Evolutionary conservation across 2,888 invertebrate genomes (phyloP), one percentile per base, ranked within the genome.

Genomic region (Lasioglossum malachurum): DNA sequence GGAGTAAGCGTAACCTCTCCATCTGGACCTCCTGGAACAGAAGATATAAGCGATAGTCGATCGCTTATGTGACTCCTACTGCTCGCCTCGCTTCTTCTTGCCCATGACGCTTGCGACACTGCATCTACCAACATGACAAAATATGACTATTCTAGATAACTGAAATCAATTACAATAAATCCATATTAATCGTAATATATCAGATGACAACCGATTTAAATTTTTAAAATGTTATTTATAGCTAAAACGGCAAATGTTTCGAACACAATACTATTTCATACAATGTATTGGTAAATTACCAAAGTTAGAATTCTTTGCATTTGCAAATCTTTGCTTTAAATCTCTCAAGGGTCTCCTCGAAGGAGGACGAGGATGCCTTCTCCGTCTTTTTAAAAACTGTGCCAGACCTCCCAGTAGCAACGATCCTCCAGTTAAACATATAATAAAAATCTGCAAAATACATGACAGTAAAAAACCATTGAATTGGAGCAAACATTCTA

Each of bases 331-430:
- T 82, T 95, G 94, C 82, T 94, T 93, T 19, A 92, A 88, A 64
- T 95, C 94, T 77, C 94, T 91, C 5, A 94, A 75, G 27, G 92
- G 90, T 87, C 93, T 93, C 44, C 94, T 93, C n/a, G 93, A 92
- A 14, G 94, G 91, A 38, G 94, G 92, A 31, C 93, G 89, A 27
- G 95, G 94, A 87, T 93, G 94, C 84, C 95, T 93, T 89, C 95
- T 90, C 83, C 97, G 96, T 80, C 98, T 96, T 75, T 98, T 97
- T 91, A 98, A 96, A 95, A 98, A 98, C 91, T 97, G 97, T 69
- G 98, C 98, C 49, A 99, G 95, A 16, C 98, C 97, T 64, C 98
- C 98, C 69, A 99, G 96, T n/a, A 98, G 96, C 14, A 98, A 97
- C 35, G 98, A 97, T 93, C 98, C 98, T 64, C 98, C 96, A 76